phyloP scores from a whole-genome alignment of 2,797 vertebrate genomes.

The Hozukius guyotensis region DNA sequence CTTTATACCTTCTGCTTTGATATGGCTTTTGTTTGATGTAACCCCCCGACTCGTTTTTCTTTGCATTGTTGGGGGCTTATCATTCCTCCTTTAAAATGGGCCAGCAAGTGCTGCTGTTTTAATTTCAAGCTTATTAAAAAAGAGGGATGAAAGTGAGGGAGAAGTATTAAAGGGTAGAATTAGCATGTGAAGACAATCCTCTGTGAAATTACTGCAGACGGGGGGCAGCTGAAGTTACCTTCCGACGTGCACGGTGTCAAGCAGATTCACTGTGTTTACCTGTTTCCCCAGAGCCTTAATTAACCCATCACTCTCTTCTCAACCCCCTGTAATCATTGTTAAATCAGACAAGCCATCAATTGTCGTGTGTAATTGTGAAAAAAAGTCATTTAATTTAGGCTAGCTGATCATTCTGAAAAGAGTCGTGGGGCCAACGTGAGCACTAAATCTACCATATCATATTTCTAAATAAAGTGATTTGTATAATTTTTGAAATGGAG shows the following conservation, averaged over 20 bases:
- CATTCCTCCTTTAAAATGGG: slow-evolving; percentile 63
- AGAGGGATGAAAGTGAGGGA: slow-evolving; percentile 67
- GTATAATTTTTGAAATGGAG: slow-evolving; percentile 7
- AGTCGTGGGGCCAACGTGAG: not conserved
- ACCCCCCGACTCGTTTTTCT: slow-evolving; percentile 55
- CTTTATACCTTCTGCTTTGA: slow-evolving; percentile 49
- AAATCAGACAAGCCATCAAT: slow-evolving; percentile 29
- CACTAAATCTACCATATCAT: slow-evolving; percentile 23
- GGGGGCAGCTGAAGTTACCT: slow-evolving; percentile 61
- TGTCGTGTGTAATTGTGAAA: slow-evolving; percentile 24
- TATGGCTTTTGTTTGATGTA: slow-evolving; percentile 67
- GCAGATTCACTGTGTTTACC: slow-evolving; percentile 66
- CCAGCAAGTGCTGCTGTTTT: slow-evolving; percentile 75
- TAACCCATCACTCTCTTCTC: slow-evolving; percentile 61
- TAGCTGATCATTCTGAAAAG: slow-evolving; percentile 16
- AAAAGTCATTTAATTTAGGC: slow-evolving; percentile 14
- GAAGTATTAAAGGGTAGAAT: slow-evolving; percentile 84
- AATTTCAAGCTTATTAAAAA: slow-evolving; percentile 87
- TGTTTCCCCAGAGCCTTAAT: slow-evolving; percentile 66
- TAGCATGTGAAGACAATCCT: slow-evolving; percentile 80
- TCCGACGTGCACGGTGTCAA: slow-evolving; percentile 40
- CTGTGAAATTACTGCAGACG: slow-evolving; percentile 77
- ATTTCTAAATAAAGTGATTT: slow-evolving; percentile 26
- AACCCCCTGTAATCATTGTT: slow-evolving; percentile 28
- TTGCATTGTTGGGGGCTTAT: slow-evolving; percentile 68